Evolutionary conservation across 2,888 invertebrate genomes (phyloP).

Genomic region (Allacma fusca): DNA sequence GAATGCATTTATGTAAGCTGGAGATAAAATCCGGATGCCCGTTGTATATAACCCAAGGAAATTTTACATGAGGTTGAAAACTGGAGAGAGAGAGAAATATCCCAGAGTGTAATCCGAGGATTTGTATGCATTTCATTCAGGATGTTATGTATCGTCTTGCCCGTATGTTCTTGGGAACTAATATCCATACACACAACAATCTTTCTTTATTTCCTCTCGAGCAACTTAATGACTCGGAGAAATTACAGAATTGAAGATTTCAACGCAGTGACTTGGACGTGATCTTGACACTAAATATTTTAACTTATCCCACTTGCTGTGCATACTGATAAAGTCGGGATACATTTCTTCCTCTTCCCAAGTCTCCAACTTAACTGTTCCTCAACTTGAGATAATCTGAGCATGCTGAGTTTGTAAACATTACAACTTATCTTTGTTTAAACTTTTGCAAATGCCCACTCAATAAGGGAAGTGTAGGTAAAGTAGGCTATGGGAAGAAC

Average conservation of each 20-base stretch:
- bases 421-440: slow-evolving; percentile 9
- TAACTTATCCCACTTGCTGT: background rate
- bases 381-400: background rate
- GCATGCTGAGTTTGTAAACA: slow-evolving; percentile 3
- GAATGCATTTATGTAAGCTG: background rate
- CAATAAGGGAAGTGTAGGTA: background rate
- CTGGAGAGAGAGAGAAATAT: background rate
- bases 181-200: background rate
- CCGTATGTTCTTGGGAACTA: background rate
- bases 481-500: background rate
- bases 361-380: background rate
- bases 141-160: background rate
- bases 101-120: background rate
- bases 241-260: slow-evolving; percentile 9
- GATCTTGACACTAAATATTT: slow-evolving; percentile 33
- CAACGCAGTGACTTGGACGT: slow-evolving; percentile 21
- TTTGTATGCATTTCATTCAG: slow-evolving; percentile 25
- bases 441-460: background rate
- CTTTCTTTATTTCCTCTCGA: slow-evolving; percentile 11
- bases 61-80: slow-evolving; percentile 11
- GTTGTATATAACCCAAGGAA: background rate
- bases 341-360: background rate
- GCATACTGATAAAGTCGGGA: background rate
- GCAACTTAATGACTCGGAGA: slow-evolving; percentile 1
- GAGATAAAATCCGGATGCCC: background rate